Conservation (phyloP, 2,113 vertebrate genomes). For the Chamaetylas fuelleborni region DNA sequence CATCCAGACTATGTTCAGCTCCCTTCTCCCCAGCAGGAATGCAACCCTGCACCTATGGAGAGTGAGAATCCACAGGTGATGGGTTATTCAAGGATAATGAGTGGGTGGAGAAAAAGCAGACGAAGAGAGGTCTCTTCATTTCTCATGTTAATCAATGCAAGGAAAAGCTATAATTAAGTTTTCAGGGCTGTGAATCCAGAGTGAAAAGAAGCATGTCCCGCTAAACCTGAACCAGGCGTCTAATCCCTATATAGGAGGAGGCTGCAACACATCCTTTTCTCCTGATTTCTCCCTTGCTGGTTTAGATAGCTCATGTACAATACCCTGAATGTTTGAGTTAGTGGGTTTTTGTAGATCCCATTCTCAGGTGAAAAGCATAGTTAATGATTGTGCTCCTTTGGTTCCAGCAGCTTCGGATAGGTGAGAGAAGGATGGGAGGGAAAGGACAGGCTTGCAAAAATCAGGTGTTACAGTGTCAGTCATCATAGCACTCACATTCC, state of each 20-base stretch:
- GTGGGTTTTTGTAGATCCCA: not conserved
- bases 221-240: constrained; percentile 19
- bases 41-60: not conserved
- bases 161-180: constrained; percentile 54
- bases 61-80: not conserved
- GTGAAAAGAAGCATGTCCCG: not conserved
- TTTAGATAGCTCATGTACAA: not conserved
- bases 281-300: not conserved
- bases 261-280: not conserved
- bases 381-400: not conserved
- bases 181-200: constrained; percentile 27
- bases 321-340: not conserved
- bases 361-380: not conserved
- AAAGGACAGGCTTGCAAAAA: not conserved
- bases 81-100: constrained; percentile 29
- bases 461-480: not conserved
- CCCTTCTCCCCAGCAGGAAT: not conserved
- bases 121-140: not conserved
- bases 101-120: not conserved
- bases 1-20: fast-evolving
- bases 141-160: constrained; percentile 48
- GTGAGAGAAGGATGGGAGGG: not conserved
- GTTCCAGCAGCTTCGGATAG: not conserved
- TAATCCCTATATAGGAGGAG: not conserved
- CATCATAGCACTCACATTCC: not conserved